Evolutionary conservation across 2,888 invertebrate species (phyloP).

Genomic region (Campoplex nolae): DNA sequence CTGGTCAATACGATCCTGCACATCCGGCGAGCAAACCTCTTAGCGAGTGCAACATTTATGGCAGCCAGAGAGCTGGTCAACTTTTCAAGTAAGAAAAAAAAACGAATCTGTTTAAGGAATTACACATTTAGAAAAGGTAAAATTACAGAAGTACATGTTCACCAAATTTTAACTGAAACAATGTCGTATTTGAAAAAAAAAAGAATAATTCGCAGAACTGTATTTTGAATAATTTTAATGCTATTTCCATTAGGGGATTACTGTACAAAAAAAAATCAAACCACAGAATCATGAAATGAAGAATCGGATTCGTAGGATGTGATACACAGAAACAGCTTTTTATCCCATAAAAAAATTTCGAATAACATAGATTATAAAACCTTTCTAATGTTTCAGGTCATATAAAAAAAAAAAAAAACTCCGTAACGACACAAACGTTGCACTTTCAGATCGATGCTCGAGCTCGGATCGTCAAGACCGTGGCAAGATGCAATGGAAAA

Average conservation of each 20-base stretch:
- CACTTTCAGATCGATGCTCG: conserved; percentile 85
- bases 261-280: background rate
- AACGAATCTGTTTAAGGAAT: background rate
- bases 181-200: background rate
- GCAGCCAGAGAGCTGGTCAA: conserved; percentile 92
- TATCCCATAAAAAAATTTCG: background rate
- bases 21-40: conserved; percentile 88
- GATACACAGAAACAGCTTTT: background rate
- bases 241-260: too few relatives aligned
- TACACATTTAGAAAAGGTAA: background rate
- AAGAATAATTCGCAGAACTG: background rate
- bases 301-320: background rate
- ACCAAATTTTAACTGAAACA: background rate
- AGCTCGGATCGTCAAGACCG: conserved; percentile 90
- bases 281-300: too few relatives aligned
- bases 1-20: conserved; percentile 91
- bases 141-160: background rate
- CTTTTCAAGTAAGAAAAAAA: conserved; percentile 86
- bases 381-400: too few relatives aligned
- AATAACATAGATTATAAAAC: too few relatives aligned
- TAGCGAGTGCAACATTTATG: conserved; percentile 94
- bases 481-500: conserved; percentile 95
- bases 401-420: too few relatives aligned
- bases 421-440: background rate
- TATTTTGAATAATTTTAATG: too few relatives aligned